Percentiles rank a stretch among this genome's conserved stretches.
Evolutionary conservation across 2,797 vertebrate genomes (phyloP).

Genomic region (Zonotrichia albicollis): DNA sequence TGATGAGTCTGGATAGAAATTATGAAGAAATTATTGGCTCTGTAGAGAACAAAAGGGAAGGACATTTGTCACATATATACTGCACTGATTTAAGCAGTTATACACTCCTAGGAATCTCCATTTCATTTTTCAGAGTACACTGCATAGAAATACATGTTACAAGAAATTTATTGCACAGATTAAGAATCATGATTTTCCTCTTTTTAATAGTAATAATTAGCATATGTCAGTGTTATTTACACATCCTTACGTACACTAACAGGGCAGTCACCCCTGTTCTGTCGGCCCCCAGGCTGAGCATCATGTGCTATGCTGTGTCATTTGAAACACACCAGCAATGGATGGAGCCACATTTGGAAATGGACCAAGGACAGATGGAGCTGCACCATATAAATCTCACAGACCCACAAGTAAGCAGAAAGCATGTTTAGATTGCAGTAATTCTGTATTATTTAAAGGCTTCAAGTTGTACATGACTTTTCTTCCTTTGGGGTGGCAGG

Average conservation of each 20-base stretch:
- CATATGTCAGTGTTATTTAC: background rate
- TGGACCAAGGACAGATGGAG: background rate
- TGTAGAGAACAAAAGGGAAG: background rate
- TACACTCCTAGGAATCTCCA: background rate
- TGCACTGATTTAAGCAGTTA: background rate
- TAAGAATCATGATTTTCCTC: background rate
- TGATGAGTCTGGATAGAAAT: background rate
- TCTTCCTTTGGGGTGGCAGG: background rate
- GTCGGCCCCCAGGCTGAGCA: background rate
- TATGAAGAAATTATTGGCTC: background rate
- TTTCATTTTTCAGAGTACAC: background rate
- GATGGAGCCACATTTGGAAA: background rate
- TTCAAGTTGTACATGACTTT: background rate
- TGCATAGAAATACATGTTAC: background rate
- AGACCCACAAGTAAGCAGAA: background rate
- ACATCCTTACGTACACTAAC: background rate
- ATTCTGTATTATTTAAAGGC: background rate
- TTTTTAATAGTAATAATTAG: background rate
- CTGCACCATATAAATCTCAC: background rate
- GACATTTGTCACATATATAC: background rate
- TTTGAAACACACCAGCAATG: background rate
- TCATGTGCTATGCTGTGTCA: fast-evolving
- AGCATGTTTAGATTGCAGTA: background rate
- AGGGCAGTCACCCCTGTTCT: background rate
- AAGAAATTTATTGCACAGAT: background rate